phyloP scores from a whole-genome alignment of 1,140 invertebrate genomes.

The Drosophila setifemur region DNA sequence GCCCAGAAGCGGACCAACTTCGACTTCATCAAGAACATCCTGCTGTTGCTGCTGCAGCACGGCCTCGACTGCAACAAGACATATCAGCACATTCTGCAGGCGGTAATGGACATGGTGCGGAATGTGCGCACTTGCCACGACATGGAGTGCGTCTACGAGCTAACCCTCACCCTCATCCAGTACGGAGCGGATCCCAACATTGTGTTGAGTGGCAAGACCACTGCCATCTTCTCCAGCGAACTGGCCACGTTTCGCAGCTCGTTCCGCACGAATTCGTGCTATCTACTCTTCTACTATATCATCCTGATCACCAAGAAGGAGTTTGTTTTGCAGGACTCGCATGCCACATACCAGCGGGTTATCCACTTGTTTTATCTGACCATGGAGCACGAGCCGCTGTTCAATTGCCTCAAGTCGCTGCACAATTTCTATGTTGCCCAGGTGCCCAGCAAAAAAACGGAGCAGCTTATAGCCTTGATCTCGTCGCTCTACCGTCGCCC shows the following conservation, averaged over 20 bases:
- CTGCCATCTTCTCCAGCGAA: conserved; percentile 80
- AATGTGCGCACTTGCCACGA: conserved; percentile 86
- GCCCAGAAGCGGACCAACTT: conserved; percentile 86
- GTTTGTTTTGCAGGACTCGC: conserved; percentile 86
- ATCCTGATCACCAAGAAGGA: conserved; percentile 87
- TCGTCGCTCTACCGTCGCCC: conserved; percentile 86
- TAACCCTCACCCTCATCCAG: conserved; percentile 87
- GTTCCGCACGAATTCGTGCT: conserved; percentile 85
- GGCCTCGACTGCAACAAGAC: conserved; percentile 87
- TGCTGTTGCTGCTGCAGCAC: conserved; percentile 87
- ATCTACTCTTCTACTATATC: conserved; percentile 88
- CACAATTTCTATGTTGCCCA: conserved; percentile 87
- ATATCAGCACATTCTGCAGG: conserved; percentile 87
- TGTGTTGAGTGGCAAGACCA: conserved; percentile 83
- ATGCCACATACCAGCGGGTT: conserved; percentile 86
- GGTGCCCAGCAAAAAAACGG: conserved; percentile 86
- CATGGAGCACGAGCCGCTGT: conserved; percentile 87
- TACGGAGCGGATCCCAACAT: conserved; percentile 87
- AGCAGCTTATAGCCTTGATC: conserved; percentile 85
- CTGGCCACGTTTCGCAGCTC: conserved; percentile 84
- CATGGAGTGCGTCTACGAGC: conserved; percentile 87
- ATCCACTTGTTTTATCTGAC: conserved; percentile 87
- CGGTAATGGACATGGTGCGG: conserved; percentile 88
- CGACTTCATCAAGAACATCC: conserved; percentile 87
- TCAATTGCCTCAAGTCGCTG: conserved; percentile 85